Evolutionary conservation across 2,888 invertebrate genomes (phyloP), one percentile per base, ranked within the genome.

Genomic region (Liodrosophila aerea): DNA sequence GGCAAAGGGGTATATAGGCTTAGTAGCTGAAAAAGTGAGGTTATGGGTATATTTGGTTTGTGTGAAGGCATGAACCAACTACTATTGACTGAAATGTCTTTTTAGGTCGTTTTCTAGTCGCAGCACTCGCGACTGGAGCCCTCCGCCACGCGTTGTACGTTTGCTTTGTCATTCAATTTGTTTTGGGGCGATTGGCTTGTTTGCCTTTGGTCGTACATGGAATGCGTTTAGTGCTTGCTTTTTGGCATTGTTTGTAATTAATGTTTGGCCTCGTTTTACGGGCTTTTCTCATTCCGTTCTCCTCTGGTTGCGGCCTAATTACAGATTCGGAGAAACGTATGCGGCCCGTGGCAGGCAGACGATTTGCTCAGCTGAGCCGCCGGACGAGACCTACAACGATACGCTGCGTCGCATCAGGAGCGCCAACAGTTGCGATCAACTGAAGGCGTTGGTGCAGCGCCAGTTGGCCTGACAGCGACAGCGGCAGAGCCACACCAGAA

Each of bases 331-430:
- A 57, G 67, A 73, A 58, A 78, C 78, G 39, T 77, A 76, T 62
- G 59, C 76, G 57, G 60, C 73, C 56, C 81, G 86, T 59, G 86
- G 83, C 45, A 78, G 83, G 18, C 75, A 50, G 66, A 78, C 82
- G n/a, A 58, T 87, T 58, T 88, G 88, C 49, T 74, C 85, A 60
- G 50, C 68, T 39, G 59, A 71, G 51, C 73, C 74, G 51, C 68
- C 86, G 9, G 77, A 78, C 64, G 73, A 70, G 34, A 80, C 76
- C 16, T 84, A 83, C 68, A 81, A 87, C 81, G 85, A 87, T 59
- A 80, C 85, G 16, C 52, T 88, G 52, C 76, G 82, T 13, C 85
- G 85, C 13, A 88, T 90, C 69, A 70, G 75, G 43, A 68, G 65
- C 43, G 81, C 87, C 7, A 66, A 73, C 4, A 87, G 76, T 53